Evolutionary conservation across 2,113 vertebrate species (phyloP), one percentile per base, ranked within the genome.

Genomic region (Neoarius graeffei): DNA sequence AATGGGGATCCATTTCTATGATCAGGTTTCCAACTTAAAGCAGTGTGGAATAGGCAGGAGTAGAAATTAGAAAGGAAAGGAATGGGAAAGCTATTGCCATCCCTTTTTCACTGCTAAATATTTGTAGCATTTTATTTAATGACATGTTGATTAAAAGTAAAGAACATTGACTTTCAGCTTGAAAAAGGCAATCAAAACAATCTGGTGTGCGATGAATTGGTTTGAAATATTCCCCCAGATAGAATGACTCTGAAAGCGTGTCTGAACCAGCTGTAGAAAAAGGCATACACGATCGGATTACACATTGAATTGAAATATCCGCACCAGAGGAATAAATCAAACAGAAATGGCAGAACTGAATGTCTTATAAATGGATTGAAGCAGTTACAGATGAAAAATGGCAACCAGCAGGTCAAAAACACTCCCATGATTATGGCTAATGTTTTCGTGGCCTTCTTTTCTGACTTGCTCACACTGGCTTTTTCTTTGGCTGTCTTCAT

Each of bases 281-380:
- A 96, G 2, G 96, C 95, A 42, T 42, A 42, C 42, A 42, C 42
- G 74, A 97, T 90, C 77, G 96, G 96, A 81, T 97, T 97, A 67
- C 96, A 94, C 1, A 94, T 94, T 56, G 96, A 97, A 89, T 97
- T 97, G 86, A 97, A 93, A 80, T 97, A 97, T 66, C 96, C 97
- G 86, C 96, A 94, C 96, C 97, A 97, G 87, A 95, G 90, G 80
- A 96, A 88, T 54, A 89, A 89, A 87, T 97, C 95, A 62, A 93
- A 93, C 87, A 96, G 60, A 84, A 93, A 0, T 9, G 93, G 91
- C 7, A 95, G 94, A 56, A 94, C 91, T 11, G 89, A 27, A 0
- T 97, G 96, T 71, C 92, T 93, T 87, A 94, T 90, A 87, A 96
- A 96, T 20, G 96, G 95, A 85, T 96, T 94, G 2, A 93, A 92